phyloP scores from a whole-genome alignment of 2,797 vertebrate genomes.

The Sebastolobus alascanus region DNA sequence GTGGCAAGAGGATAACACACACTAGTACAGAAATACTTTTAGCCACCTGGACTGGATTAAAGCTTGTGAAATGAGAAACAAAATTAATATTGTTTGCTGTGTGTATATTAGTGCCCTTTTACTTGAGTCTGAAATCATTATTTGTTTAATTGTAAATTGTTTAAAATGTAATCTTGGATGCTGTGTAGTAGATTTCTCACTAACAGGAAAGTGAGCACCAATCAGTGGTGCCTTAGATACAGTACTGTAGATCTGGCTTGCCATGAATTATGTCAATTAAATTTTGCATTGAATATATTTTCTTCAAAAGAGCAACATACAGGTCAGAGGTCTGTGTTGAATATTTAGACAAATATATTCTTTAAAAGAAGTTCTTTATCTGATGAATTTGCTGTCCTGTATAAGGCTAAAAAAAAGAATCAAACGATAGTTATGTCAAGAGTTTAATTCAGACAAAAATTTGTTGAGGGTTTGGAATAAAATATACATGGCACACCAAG shows the following conservation, averaged over 20 bases:
- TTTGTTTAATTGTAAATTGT: background rate
- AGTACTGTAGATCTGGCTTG: too few species aligned
- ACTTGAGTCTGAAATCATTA: background rate
- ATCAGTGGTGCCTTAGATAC: background rate
- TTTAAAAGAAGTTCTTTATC: background rate
- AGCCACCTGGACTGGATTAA: background rate
- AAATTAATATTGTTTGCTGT: background rate
- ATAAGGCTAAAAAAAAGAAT: background rate
- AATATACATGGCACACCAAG: constrained; percentile 56
- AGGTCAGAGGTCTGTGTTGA: background rate
- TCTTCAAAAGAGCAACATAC: constrained; percentile 57
- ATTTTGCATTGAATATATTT: constrained; percentile 83
- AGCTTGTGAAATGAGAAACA: background rate
- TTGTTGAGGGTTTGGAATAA: constrained; percentile 56
- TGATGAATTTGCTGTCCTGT: background rate
- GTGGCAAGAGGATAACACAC: background rate
- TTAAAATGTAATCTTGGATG: background rate
- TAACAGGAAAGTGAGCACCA: background rate
- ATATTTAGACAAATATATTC: background rate
- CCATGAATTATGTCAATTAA: background rate
- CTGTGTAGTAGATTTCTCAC: background rate
- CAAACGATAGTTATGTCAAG: constrained; percentile 37
- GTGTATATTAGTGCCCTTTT: background rate
- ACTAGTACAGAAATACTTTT: background rate
- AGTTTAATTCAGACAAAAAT: constrained; percentile 68